phyloP scores from a whole-genome alignment of 2,888 invertebrate species.

The Hermaeophaga mercurialis region DNA sequence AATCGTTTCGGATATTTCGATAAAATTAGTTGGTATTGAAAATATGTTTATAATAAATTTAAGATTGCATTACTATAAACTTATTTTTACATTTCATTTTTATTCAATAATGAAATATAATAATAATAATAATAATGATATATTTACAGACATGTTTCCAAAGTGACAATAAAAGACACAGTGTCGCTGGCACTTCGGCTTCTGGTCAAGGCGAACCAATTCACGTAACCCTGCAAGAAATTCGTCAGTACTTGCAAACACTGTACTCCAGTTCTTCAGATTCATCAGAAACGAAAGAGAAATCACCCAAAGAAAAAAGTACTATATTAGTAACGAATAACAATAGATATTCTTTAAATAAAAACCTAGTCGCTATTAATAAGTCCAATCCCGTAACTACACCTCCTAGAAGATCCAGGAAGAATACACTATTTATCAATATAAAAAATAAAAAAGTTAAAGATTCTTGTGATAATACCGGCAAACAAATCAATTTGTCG shows the following conservation, averaged over 20 bases:
- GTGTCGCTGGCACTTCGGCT: constrained; percentile 67
- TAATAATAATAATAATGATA: too few relatives aligned
- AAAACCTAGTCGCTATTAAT: constrained; percentile 32
- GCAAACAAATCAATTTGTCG: constrained; percentile 58
- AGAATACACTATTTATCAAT: constrained; percentile 65
- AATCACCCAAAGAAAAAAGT: constrained; percentile 45
- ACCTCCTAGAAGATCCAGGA: constrained; percentile 48
- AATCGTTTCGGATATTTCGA: too few relatives aligned
- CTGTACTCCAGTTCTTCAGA: constrained; percentile 79
- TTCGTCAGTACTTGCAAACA: constrained; percentile 81
- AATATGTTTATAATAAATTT: too few relatives aligned
- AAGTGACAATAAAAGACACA: constrained; percentile 65
- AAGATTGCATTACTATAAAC: too few relatives aligned
- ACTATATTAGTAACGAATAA: constrained; percentile 46
- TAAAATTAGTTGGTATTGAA: too few relatives aligned
- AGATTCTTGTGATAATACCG: constrained; percentile 54
- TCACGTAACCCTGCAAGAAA: constrained; percentile 84
- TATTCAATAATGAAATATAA: too few relatives aligned
- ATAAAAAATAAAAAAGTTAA: constrained; percentile 66
- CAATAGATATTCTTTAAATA: constrained; percentile 44
- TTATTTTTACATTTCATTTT: too few relatives aligned
- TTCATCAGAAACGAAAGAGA: constrained; percentile 65
- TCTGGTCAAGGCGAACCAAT: constrained; percentile 71
- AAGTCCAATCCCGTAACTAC: constrained; percentile 55
- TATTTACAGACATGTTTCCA: constrained; percentile 52